phyloP scores from a whole-genome alignment of 2,113 vertebrate species.

The Junco hyemalis region DNA sequence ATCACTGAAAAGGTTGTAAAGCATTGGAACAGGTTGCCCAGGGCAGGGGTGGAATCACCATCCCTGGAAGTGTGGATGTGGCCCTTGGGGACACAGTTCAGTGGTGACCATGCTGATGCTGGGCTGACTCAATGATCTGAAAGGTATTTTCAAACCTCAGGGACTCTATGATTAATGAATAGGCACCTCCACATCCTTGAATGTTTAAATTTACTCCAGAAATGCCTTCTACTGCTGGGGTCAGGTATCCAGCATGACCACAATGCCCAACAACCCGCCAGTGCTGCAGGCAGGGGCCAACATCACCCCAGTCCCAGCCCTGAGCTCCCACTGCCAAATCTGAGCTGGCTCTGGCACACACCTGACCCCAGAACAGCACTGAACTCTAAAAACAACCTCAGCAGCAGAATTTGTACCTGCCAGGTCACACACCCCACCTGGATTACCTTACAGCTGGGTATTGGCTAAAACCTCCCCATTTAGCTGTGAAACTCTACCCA shows the following conservation, averaged over 20 bases:
- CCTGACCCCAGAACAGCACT: background rate
- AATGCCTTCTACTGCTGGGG: background rate
- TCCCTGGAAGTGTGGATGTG: background rate
- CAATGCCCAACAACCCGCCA: fast-evolving
- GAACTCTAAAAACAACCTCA: background rate
- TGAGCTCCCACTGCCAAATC: background rate
- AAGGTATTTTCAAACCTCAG: background rate
- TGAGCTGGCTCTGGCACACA: background rate
- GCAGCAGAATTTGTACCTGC: background rate
- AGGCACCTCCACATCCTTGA: background rate
- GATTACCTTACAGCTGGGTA: background rate
- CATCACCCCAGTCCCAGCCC: background rate
- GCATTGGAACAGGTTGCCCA: background rate
- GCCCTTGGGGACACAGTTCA: background rate
- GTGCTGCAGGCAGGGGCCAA: background rate
- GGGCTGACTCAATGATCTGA: background rate
- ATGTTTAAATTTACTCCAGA: background rate
- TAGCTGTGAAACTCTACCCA: background rate
- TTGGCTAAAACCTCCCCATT: background rate
- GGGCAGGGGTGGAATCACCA: background rate
- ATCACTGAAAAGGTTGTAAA: background rate
- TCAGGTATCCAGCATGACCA: background rate
- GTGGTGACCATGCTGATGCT: background rate
- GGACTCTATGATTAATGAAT: background rate
- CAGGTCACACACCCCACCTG: background rate